phyloP scores from a whole-genome alignment of 92 coral and sea anemone species.

The Paragorgia papillata region DNA sequence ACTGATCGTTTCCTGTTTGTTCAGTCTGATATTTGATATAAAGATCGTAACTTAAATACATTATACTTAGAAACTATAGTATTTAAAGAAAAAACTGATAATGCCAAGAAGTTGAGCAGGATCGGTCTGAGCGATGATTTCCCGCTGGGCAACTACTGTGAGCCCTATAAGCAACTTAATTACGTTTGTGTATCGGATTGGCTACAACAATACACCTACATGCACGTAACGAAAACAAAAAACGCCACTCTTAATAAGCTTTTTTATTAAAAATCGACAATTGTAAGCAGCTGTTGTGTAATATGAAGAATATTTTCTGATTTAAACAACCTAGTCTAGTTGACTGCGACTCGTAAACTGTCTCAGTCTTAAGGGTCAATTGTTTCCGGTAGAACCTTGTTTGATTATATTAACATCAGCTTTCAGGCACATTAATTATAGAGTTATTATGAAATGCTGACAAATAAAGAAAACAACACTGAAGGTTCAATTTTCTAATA shows the following conservation, averaged over 20 bases:
- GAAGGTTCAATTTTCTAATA: neutral
- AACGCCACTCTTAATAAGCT: neutral
- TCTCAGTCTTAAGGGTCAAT: constrained; percentile 12
- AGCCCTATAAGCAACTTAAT: constrained; percentile 21
- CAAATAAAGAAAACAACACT: neutral
- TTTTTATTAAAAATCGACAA: neutral
- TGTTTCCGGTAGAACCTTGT: constrained; percentile 28
- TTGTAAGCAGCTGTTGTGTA: neutral
- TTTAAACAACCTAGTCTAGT: neutral
- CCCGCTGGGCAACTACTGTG: constrained; percentile 7
- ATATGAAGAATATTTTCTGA: neutral
- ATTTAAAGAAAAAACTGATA: constrained; percentile 4
- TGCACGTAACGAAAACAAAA: neutral
- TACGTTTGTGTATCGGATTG: neutral
- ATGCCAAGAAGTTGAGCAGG: neutral
- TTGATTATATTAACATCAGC: constrained; percentile 17
- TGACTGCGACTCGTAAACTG: neutral
- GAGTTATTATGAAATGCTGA: neutral
- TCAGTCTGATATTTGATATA: no score
- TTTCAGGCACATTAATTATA: constrained; percentile 5
- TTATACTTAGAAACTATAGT: no score
- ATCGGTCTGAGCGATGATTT: neutral
- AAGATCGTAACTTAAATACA: no score
- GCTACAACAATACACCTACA: no score
- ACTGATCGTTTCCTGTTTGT: no score